A percentile compares a stretch with the other conserved stretches of the same genome.
Evolutionary conservation across 2,888 invertebrate species (phyloP).

Genomic region (Merodon equestris): DNA sequence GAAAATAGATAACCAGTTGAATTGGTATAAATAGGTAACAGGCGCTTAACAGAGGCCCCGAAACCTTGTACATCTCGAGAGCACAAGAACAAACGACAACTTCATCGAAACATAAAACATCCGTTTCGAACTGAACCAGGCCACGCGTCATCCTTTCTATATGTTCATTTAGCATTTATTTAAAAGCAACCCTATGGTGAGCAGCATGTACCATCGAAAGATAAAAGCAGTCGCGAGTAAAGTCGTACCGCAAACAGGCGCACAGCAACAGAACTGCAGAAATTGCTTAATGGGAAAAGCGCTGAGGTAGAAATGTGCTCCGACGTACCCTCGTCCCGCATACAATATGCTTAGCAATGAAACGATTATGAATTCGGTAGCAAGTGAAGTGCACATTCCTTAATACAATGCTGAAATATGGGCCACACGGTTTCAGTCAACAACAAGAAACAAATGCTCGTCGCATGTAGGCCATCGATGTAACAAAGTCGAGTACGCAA

Average conservation of each 20-base stretch:
- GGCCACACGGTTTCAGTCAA: conserved; percentile 40
- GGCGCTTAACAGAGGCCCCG: neutral
- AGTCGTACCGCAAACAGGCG: too few relatives aligned
- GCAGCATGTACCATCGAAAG: too few relatives aligned
- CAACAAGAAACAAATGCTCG: conserved; percentile 4
- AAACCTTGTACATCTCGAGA: conserved; percentile 4
- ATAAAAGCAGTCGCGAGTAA: too few relatives aligned
- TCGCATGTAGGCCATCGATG: conserved; percentile 50
- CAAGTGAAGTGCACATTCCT: conserved; percentile 14
- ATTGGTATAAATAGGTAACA: too few relatives aligned
- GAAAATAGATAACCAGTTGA: conserved; percentile 74
- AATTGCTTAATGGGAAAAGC: neutral
- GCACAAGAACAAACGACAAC: neutral
- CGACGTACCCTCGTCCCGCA: neutral
- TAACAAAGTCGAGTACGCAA: conserved; percentile 39
- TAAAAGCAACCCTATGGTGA: neutral
- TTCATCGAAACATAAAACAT: neutral
- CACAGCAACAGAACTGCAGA: neutral
- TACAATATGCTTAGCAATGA: neutral
- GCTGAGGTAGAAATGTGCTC: neutral
- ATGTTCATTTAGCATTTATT: neutral
- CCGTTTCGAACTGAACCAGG: neutral
- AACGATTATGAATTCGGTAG: conserved; percentile 2
- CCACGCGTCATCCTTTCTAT: neutral
- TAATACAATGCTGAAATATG: conserved; percentile 39